Base-by-base conservation (phyloP, 2,888 invertebrate genomes). In the Protodeltote pygarga region DNA sequence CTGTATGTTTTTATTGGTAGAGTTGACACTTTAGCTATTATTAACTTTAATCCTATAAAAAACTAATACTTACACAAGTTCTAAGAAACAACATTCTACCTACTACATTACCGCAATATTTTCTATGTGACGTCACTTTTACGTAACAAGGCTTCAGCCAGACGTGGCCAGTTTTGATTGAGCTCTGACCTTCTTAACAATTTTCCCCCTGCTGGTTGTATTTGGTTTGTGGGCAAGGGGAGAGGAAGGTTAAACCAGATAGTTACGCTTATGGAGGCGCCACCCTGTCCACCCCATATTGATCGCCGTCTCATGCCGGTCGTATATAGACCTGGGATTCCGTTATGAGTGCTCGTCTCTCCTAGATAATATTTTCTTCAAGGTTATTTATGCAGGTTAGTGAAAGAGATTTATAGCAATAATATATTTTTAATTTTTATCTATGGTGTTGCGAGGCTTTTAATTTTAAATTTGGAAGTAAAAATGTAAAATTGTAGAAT, bases 281-380 rank as follows among this genome's bases (percentile, higher is more conserved):
- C 75, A 66, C 53, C 67, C 64, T 34, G 60, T 47, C 73, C 75
- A 74, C 81, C 78, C 78, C 53, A 35, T 85, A 87, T 87, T 70
- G 87, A 87, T 85, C 81, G 77, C 11, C 49, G 50, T 55, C 67
- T 69, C 76, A 71, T 75, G 77, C 76, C 76, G 70, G 66, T 62
- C 61, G 71, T 78, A 78, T 73, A 72, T 41, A 66, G 71, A 65
- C 49, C 44, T 57, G 54, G 68, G 61, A 53, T 57, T 41, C 35
- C 63, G 54, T 51, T 51, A 58, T 45, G 67, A 47, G 51, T 37
- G 67, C 65, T 71, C 51, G 72, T 70, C 60, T 64, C 46, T 57
- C 9, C 51, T 44, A 27, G 27, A 25, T 31, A 14, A 37, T 31
- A 40, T 32, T 29, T 24, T 45, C 40, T 50, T 50, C 25, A 55